Percentiles rank a stretch among this genome's conserved stretches.
These are phyloP conservation scores for Eonycteris spelaea DNA, from an alignment of 2,113 vertebrate genomes.

Conservation along the genomic window DNA sequence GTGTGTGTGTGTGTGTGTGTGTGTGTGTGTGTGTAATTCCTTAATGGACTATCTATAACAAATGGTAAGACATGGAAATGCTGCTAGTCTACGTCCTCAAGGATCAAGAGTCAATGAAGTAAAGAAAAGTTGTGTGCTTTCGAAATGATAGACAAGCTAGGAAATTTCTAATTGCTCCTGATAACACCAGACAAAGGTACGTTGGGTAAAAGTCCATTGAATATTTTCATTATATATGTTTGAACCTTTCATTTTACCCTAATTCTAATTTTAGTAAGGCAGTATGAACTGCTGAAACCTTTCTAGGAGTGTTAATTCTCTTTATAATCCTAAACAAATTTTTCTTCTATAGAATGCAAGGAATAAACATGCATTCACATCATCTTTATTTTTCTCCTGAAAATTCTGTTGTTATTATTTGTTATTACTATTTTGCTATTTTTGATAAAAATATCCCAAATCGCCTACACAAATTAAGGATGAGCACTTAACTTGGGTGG, in stretches of 20 bases:
- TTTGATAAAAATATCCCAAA: background rate
- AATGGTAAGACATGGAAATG: background rate
- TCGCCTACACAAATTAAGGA: background rate
- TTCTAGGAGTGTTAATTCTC: background rate
- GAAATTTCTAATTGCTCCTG: background rate
- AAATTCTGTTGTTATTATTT: background rate
- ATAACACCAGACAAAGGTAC: background rate
- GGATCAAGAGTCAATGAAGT: background rate
- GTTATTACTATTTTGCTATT: background rate
- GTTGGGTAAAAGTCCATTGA: background rate
- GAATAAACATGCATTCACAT: background rate
- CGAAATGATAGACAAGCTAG: background rate
- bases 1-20: background rate
- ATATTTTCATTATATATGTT: background rate
- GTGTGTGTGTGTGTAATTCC: background rate
- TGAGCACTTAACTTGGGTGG: background rate
- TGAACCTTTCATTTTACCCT: background rate
- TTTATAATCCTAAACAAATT: background rate
- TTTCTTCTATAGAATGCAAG: background rate
- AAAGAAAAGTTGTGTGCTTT: background rate
- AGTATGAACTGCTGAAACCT: background rate
- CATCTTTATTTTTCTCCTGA: background rate
- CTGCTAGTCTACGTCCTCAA: background rate
- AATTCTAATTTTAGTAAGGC: constrained; percentile 22
- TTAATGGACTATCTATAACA: background rate